Base-by-base conservation (phyloP, 2,113 vertebrate species). In the Crotalus helleri region DNA sequence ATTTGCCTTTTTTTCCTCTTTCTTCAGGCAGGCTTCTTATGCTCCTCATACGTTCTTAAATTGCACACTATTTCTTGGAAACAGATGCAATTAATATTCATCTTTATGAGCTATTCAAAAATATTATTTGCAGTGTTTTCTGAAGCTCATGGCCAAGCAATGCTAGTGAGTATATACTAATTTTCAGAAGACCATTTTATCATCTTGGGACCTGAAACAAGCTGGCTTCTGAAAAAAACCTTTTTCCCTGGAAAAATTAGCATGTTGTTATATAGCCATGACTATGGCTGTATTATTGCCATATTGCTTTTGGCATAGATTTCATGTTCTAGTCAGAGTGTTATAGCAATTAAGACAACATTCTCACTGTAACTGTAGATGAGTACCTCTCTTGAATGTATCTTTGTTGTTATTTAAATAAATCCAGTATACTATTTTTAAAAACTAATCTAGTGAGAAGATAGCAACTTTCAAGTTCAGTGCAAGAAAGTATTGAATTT, bases 1-100 rank as follows among this genome's bases (percentile, higher is more conserved):
- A 95, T 95, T 95, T 92, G 33, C 74, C 17, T 81, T 81, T 44
- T 46, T 44, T 46, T 46, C 19, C 53, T 90, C 87, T 89, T 53
- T 93, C 59, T 46, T 61, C 97, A 97, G 96, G 95, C 1, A 8
- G 95, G 94, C 93, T 97, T 96, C 92, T 95, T 95, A 97, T 97
- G 97, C 94, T 96, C 94, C 97, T 97, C 93, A 95, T 96, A 93
- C 93, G 93, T 93, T 96, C 97, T 96, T 97, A 96, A 97, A 97
- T 97, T 98, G 97, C 74, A 94, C 9, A 23, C 55, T 95, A 96
- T 96, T 97, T 92, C 91, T 96, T 97, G 95, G 95, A 97, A 97
- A 97, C 94, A 97, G 95, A 97, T 97, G 95, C 91, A 97, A 97
- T 97, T 96, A 97, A 97, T 97, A 97, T 95, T 97, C 94, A 94